Conservation (phyloP, 1,140 invertebrate genomes). For the Sycophila sp. region DNA sequence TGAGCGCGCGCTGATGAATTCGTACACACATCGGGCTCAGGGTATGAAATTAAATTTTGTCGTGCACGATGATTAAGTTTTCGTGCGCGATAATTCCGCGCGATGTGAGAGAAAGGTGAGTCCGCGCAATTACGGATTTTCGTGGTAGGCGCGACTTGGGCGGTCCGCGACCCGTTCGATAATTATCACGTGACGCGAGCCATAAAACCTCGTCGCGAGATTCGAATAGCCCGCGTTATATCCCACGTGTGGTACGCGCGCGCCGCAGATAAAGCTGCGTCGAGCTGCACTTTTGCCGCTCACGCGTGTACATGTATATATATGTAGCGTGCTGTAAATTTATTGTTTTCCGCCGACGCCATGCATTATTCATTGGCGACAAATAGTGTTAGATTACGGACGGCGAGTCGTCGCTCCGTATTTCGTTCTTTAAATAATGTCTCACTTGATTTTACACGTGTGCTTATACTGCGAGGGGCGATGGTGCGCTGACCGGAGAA, state of each 20-base stretch:
- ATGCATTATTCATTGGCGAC: not conserved
- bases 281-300: no score
- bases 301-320: not conserved
- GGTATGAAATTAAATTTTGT: constrained; percentile 3
- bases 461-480: no score
- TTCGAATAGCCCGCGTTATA: no score
- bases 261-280: no score
- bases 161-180: constrained; percentile 27
- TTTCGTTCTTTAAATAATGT: no score
- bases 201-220: constrained; percentile 21
- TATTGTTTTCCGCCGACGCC: not conserved
- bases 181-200: constrained; percentile 46
- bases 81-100: constrained; percentile 30
- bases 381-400: not conserved
- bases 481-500: no score
- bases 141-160: constrained; percentile 33
- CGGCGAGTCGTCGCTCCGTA: not conserved
- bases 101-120: not conserved
- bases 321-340: not conserved
- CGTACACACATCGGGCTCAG: not conserved
- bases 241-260: no score
- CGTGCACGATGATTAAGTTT: constrained; percentile 36
- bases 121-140: constrained; percentile 3
- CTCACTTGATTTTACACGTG: no score
- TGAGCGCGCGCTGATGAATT: not conserved